Conservation (phyloP, 2,797 vertebrate species). For the Pseudomugil tenellus region DNA sequence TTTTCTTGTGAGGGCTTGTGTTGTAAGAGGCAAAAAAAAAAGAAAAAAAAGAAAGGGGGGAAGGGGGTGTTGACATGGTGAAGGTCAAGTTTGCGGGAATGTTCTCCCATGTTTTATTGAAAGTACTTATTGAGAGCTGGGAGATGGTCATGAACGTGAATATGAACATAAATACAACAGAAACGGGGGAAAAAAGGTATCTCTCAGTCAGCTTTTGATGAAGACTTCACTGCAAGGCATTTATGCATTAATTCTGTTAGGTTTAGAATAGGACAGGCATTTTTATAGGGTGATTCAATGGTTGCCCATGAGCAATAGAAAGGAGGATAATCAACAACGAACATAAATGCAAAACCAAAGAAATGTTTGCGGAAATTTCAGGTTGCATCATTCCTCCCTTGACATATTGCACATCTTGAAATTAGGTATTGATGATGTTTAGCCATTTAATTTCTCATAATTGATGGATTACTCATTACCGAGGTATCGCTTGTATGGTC, state of each 20-base stretch:
- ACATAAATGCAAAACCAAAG: slow-evolving; percentile 15
- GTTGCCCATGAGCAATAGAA: slow-evolving; percentile 28
- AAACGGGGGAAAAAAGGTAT: slow-evolving; percentile 38
- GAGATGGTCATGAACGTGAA: slow-evolving; percentile 35
- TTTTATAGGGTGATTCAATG: slow-evolving; percentile 19
- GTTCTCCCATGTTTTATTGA: slow-evolving; percentile 76
- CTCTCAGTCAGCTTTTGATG: slow-evolving; percentile 22
- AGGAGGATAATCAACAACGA: slow-evolving; percentile 22
- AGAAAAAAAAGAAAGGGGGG: slow-evolving; percentile 36
- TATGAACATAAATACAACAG: slow-evolving; percentile 35
- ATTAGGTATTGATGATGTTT: neutral
- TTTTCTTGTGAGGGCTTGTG: slow-evolving; percentile 84
- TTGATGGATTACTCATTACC: slow-evolving; percentile 22
- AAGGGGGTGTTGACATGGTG: neutral
- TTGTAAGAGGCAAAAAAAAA: slow-evolving; percentile 66
- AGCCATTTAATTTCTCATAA: slow-evolving; percentile 32
- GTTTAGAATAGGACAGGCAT: slow-evolving; percentile 22
- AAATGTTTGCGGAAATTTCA: slow-evolving; percentile 24
- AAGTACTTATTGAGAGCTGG: slow-evolving; percentile 53
- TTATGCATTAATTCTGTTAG: slow-evolving; percentile 9
- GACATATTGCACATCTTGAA: slow-evolving; percentile 5
- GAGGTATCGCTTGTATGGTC: slow-evolving; percentile 10
- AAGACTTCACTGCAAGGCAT: slow-evolving; percentile 1
- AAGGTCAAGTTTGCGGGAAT: slow-evolving; percentile 69
- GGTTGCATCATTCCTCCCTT: slow-evolving; percentile 26